Conservation (phyloP, 2,113 vertebrate species). For the Leptocoma aspasia region DNA sequence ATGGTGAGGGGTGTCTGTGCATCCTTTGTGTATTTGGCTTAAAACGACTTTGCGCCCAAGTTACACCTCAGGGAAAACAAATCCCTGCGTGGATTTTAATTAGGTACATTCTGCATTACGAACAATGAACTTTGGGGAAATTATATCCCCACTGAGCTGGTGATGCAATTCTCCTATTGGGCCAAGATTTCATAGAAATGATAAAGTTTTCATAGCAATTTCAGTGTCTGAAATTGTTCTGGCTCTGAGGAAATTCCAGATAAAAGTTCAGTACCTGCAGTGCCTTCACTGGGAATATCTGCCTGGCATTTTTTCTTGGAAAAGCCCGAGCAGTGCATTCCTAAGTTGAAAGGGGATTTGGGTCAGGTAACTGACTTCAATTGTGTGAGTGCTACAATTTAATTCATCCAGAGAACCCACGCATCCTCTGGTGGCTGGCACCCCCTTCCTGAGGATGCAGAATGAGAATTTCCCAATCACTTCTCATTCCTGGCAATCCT, state of each 20-base stretch:
- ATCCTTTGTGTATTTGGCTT: neutral
- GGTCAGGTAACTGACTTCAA: neutral
- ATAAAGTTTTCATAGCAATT: neutral
- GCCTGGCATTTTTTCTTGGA: neutral
- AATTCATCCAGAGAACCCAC: neutral
- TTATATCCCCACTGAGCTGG: neutral
- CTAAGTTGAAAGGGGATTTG: neutral
- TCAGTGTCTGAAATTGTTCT: neutral
- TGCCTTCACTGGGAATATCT: neutral
- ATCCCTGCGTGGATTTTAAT: fast-evolving
- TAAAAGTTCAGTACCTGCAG: neutral
- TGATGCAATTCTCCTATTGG: neutral
- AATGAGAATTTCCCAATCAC: neutral
- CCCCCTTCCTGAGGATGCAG: neutral
- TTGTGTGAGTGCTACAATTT: neutral
- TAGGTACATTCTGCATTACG: neutral
- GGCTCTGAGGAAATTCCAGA: neutral
- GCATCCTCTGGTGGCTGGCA: neutral
- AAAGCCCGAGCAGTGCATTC: neutral
- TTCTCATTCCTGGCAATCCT: neutral
- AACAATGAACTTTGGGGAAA: neutral
- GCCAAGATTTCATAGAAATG: neutral
- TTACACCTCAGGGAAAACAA: neutral
- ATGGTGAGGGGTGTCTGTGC: neutral
- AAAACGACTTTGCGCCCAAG: neutral